Evolutionary conservation across 2,888 invertebrate species (phyloP), one percentile per base, ranked within the genome.

Genomic region (Cepaea hortensis): DNA sequence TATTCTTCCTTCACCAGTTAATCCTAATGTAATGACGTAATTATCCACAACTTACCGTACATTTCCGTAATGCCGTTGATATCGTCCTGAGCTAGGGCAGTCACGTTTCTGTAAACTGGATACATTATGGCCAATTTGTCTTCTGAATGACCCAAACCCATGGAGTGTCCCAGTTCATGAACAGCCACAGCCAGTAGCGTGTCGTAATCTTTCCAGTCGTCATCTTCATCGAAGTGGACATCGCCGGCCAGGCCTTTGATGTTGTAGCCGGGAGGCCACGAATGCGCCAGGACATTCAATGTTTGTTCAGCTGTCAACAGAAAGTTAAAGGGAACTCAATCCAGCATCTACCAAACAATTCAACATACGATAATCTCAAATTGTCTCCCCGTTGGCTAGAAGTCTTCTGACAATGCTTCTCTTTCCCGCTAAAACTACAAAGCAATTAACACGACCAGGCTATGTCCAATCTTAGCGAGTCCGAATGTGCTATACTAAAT

Each of bases 131-230:
- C 91, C 0, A 87, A 90, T 9, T 79, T 87, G 13, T 90, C 91
- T 0, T 89, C 88, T 3, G 94, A 93, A 88, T 94, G 94, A n/a
- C 90, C 90, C 35, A 94, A 90, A 5, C 94, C 94, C 13, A 94
- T 90, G 9, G 93, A 90, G 88, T 94, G 94, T 2, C 94, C 94
- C 9, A 94, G 91, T 88, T 94, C 94, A 87, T 94, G 94, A n/a
- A 93, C 92, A 9, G 93, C 93, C 23, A 93, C 92, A 72, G 90
- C 90, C 82, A 91, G 89, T 23, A 93, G 88, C 65, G 92, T 91
- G 13, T 89, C 90, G 0, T 90, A 90, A 2, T 88, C 84, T 20
- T 91, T 91, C 94, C 94, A 94, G n/a, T 81, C 48, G 87, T 94
- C 94, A 23, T 91, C 92, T 23, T 93, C 92, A 87, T 94, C 94